Evolutionary conservation across 2,888 invertebrate genomes (phyloP).

Genomic region (Idaea dimidiata): DNA sequence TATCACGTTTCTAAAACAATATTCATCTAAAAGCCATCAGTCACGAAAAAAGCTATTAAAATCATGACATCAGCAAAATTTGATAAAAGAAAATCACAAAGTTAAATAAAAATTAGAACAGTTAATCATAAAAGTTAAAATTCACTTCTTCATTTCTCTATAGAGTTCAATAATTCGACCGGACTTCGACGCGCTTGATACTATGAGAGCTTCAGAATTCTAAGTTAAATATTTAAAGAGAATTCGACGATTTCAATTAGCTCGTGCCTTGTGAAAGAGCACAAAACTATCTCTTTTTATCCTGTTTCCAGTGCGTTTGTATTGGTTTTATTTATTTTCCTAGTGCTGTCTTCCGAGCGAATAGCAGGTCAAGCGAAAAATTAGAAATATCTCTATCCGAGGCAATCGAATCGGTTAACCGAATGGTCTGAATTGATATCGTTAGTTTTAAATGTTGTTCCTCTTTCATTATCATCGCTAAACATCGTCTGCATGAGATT

Average conservation of each 20-base stretch:
- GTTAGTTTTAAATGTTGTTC: background rate
- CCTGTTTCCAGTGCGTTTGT: conserved; percentile 56
- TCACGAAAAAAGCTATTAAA: conserved; percentile 33
- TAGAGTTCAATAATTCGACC: conserved; percentile 33
- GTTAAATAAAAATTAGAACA: conserved; percentile 20
- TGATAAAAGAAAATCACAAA: conserved; percentile 12
- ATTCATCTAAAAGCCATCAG: conserved; percentile 6
- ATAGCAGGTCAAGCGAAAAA: conserved; percentile 67
- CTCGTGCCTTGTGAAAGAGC: conserved; percentile 41
- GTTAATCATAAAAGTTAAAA: conserved; percentile 27
- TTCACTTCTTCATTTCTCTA: conserved; percentile 20
- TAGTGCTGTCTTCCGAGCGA: conserved; percentile 45
- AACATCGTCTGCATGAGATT: too few species aligned
- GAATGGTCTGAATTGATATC: conserved; percentile 26
- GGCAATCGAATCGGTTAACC: conserved; percentile 47
- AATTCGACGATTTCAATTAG: conserved; percentile 55
- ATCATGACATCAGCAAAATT: conserved; percentile 32
- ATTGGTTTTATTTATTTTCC: conserved; percentile 61
- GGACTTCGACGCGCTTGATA: conserved; percentile 23
- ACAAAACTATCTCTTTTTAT: conserved; percentile 44
- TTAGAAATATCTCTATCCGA: conserved; percentile 70
- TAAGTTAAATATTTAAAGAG: conserved; percentile 47
- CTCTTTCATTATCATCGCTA: too few species aligned
- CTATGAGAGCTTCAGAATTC: conserved; percentile 30
- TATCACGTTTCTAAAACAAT: background rate